Conservation (phyloP, 2,797 vertebrate species). For the Trematomus bernacchii region DNA sequence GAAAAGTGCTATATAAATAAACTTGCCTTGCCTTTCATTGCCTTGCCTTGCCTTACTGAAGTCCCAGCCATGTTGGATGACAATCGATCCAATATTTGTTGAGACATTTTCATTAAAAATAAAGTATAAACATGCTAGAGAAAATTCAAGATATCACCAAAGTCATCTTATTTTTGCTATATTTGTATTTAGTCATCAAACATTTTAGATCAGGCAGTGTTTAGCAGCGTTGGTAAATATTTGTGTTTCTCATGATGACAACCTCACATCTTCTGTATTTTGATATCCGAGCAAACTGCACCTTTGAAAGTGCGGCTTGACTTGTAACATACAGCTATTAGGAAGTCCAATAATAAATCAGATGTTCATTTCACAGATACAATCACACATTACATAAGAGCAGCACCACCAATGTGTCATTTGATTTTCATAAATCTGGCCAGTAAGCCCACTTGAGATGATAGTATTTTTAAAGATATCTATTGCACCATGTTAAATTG, state of each 20-base stretch:
- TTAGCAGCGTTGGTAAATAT: neutral
- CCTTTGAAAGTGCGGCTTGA: neutral
- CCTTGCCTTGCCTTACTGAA: too few species aligned
- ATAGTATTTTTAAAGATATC: neutral
- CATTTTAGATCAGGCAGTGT: neutral
- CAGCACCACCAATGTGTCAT: neutral
- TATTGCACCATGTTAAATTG: neutral
- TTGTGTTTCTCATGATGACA: neutral
- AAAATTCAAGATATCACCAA: neutral
- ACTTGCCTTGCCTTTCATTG: too few species aligned
- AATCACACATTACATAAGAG: slow-evolving; percentile 3
- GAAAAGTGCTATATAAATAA: too few species aligned
- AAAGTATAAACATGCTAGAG: neutral
- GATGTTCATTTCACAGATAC: neutral
- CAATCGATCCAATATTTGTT: slow-evolving; percentile 1
- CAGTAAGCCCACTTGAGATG: neutral
- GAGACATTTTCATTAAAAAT: neutral
- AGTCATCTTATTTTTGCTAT: neutral
- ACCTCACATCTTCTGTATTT: neutral
- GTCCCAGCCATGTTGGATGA: too few species aligned
- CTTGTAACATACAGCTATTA: neutral
- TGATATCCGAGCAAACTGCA: neutral
- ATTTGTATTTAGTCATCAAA: neutral
- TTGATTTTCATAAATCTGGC: neutral
- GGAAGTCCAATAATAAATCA: neutral